A percentile compares a stretch with the other conserved stretches of the same genome.
phyloP scores from a whole-genome alignment of 1,140 invertebrate species.

The Sitobion miscanthi region DNA sequence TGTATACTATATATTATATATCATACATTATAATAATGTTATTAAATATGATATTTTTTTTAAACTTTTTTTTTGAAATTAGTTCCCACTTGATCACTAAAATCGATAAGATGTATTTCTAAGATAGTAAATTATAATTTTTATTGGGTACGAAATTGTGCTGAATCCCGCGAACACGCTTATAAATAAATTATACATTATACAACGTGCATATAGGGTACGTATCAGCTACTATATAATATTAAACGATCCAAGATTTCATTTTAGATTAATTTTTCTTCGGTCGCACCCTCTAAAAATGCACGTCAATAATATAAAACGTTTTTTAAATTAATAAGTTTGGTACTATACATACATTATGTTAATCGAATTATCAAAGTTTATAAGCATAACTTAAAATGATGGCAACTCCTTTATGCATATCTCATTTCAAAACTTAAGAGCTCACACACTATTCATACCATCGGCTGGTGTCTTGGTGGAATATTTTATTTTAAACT shows the following conservation, averaged over 20 bases:
- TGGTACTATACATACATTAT: neutral
- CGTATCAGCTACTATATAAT: neutral
- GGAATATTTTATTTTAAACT: neutral
- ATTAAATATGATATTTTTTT: neutral
- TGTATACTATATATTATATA: too few relatives aligned
- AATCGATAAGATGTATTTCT: neutral
- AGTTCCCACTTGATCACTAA: neutral
- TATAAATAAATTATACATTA: neutral
- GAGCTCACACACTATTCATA: neutral
- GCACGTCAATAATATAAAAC: neutral
- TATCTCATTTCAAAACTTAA: constrained; percentile 20
- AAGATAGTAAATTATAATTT: constrained; percentile 4
- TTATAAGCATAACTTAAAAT: constrained; percentile 6
- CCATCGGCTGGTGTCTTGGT: neutral
- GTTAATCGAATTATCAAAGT: constrained; percentile 11
- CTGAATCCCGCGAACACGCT: neutral
- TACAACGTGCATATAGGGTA: too few relatives aligned
- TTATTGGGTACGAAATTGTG: neutral
- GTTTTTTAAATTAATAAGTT: constrained; percentile 1
- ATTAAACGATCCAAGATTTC: neutral
- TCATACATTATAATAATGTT: neutral
- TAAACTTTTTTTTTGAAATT: neutral
- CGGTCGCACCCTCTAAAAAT: neutral
- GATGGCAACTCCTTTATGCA: constrained; percentile 19
- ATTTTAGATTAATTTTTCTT: neutral